Conservation (phyloP, 2,888 invertebrate species). For the Hirtodrosophila cameraria region DNA sequence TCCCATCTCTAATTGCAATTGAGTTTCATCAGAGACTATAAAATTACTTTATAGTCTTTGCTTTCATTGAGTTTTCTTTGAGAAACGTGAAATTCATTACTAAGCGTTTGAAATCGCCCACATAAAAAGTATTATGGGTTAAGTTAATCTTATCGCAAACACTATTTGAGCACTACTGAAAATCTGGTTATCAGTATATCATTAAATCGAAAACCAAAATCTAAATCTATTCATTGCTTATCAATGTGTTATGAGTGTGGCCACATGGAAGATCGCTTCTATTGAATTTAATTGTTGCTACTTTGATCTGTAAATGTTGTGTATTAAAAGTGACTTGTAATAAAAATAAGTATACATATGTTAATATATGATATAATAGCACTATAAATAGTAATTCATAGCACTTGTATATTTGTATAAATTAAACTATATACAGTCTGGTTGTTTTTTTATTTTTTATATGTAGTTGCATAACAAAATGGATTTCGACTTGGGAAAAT, state of each 20-base stretch:
- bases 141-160: constrained; percentile 56
- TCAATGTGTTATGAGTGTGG: constrained; percentile 4
- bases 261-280: constrained; percentile 3
- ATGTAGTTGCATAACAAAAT: constrained; percentile 31
- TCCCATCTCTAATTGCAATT: no score
- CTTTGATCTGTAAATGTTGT: background rate
- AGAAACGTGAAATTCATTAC: background rate
- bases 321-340: background rate
- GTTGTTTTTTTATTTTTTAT: background rate
- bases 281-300: background rate
- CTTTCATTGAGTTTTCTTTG: no score
- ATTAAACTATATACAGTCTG: constrained; percentile 1
- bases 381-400: no score
- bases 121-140: background rate
- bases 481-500: constrained; percentile 20
- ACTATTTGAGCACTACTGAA: constrained; percentile 39
- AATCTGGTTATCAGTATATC: constrained; percentile 41
- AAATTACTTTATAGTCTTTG: no score
- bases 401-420: no score
- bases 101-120: background rate
- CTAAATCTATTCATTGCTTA: constrained; percentile 41
- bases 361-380: no score
- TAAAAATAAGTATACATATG: no score
- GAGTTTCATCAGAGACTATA: no score
- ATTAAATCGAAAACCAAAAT: constrained; percentile 41